A percentile compares a stretch with the other conserved stretches of the same genome.
phyloP scores from a whole-genome alignment of 2,113 vertebrate genomes.

The Megaleporinus macrocephalus region DNA sequence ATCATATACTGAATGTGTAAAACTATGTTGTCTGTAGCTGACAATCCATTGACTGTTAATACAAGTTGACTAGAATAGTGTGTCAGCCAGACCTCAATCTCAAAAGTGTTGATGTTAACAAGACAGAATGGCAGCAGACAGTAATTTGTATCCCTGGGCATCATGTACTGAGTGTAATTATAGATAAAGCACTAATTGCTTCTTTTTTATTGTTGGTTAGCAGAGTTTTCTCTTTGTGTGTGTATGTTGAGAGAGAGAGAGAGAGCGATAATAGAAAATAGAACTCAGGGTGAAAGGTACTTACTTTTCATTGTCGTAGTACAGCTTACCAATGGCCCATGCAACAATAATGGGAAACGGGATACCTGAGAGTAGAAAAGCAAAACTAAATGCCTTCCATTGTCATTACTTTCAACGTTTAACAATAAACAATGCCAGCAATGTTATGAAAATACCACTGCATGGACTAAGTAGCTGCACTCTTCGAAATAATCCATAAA shows the following conservation, averaged over 20 bases:
- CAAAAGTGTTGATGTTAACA: not conserved
- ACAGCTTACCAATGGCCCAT: conserved; percentile 61
- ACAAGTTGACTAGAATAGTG: not conserved
- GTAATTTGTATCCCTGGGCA: not conserved
- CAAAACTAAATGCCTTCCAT: conserved; percentile 13
- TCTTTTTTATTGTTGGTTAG: not conserved
- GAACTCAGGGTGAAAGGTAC: conserved; percentile 6
- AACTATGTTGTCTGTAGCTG: not conserved
- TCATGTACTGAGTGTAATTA: not conserved
- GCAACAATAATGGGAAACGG: conserved; percentile 60
- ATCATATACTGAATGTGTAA: not conserved
- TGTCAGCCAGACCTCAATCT: not conserved
- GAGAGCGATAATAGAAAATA: not conserved
- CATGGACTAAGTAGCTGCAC: not conserved
- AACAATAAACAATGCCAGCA: conserved; percentile 40
- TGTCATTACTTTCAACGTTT: conserved; percentile 23
- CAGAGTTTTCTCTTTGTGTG: not conserved
- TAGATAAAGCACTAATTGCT: not conserved
- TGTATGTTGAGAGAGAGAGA: not conserved
- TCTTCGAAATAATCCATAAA: not conserved
- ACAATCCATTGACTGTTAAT: not conserved
- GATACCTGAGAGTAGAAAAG: conserved; percentile 50
- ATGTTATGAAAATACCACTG: conserved; percentile 9
- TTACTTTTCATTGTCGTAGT: conserved; percentile 63
- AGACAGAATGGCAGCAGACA: not conserved